Evolutionary conservation across 2,888 invertebrate genomes (phyloP), one percentile per base, ranked within the genome.

Genomic region (Ochropacha duplaris): DNA sequence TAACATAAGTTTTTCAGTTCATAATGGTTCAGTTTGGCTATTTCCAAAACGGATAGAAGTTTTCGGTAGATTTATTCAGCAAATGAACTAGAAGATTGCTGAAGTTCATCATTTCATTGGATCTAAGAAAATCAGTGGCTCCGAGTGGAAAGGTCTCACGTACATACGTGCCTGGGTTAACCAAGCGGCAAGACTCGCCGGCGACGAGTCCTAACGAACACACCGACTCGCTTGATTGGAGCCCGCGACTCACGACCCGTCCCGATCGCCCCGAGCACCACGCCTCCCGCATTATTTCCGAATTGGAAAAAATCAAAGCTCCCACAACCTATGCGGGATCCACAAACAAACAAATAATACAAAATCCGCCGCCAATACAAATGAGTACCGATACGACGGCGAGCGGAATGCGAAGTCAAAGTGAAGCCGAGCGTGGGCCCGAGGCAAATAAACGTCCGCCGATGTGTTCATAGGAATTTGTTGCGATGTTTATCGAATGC

Each of bases 231-330:
- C 77, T 78, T 91, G 92, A 92, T 90, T 91, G 90, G 88, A 79
- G 78, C 84, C 72, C 78, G 74, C 66, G 69, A 71, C 66, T 70
- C 67, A 63, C 74, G 72, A 74, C 19, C 19, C 19, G 63, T 69
- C 62, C 69, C 79, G 86, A 84, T 87, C 83, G 90, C 88, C 86
- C 79, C 78, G 74, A 76, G 86, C 83, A 72, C 78, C 83, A 79
- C 84, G 84, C 86, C 82, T 81, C 81, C 84, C 85, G 86, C 88
- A 92, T 92, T 90, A 90, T 86, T 87, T 87, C 86, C 86, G 85
- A 85, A 90, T 90, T 83, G 88, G 86, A 90, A 92, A 91, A 92
- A 92, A 92, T 92, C 92, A 92, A 89, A 90, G 90, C 90, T 83
- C 78, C 79, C 77, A 75, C 80, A 81, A 81, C 85, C 85, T 88